Percentiles rank a stretch among this genome's conserved stretches.
Conservation (phyloP, 2,113 vertebrate species). For the Leptobrachium ailaonicum region DNA sequence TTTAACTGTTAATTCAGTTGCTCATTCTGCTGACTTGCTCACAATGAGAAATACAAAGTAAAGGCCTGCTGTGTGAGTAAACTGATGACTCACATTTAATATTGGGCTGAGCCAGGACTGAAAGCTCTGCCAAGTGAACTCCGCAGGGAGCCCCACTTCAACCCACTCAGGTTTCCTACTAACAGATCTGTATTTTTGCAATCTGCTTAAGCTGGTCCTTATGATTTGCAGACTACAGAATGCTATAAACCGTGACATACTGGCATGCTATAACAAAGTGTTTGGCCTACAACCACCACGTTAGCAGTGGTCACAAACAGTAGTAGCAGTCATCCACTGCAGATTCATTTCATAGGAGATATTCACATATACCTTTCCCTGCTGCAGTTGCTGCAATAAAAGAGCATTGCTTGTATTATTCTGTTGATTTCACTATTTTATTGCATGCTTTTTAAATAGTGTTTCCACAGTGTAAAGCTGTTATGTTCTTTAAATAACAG, state of each 20-base stretch:
- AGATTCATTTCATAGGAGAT: slow-evolving; percentile 4
- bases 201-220: slow-evolving; percentile 60
- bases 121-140: slow-evolving; percentile 70
- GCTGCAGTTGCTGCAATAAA: slow-evolving; percentile 13
- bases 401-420: background rate
- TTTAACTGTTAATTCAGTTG: slow-evolving; percentile 61
- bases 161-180: slow-evolving; percentile 77
- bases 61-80: slow-evolving; percentile 74
- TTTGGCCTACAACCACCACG: background rate
- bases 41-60: slow-evolving; percentile 66
- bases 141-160: slow-evolving; percentile 73
- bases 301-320: background rate
- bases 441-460: slow-evolving; percentile 27
- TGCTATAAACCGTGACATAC: slow-evolving; percentile 43
- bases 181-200: slow-evolving; percentile 66
- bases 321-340: background rate
- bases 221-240: slow-evolving; percentile 69
- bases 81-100: slow-evolving; percentile 80
- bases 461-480: slow-evolving; percentile 37
- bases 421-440: background rate
- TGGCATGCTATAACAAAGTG: slow-evolving; percentile 8
- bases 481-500: slow-evolving; percentile 66
- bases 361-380: slow-evolving; percentile 9
- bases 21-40: slow-evolving; percentile 58
- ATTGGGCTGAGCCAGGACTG: slow-evolving; percentile 72